A percentile compares a stretch with the other conserved stretches of the same genome.
These are phyloP conservation scores for Clostera curtula DNA, from an alignment of 2,888 invertebrate genomes.

Conservation along the genomic window DNA sequence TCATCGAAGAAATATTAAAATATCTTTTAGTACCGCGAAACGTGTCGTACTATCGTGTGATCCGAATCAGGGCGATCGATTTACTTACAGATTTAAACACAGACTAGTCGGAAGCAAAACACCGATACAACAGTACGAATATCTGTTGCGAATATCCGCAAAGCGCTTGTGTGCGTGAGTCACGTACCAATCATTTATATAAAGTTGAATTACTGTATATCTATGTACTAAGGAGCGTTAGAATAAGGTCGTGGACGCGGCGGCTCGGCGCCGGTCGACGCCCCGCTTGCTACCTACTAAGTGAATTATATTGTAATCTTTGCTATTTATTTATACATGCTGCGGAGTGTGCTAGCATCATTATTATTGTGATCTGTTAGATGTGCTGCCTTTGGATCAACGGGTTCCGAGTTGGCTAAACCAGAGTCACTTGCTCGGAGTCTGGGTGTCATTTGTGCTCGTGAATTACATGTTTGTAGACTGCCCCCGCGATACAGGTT, in stretches of 20 bases:
- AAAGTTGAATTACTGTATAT: slow-evolving; percentile 23
- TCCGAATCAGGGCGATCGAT: not conserved
- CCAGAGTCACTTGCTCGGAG: too few relatives aligned
- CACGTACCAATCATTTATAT: slow-evolving; percentile 15
- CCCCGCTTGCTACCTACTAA: slow-evolving; percentile 41
- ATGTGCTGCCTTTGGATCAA: too few relatives aligned
- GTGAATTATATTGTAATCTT: slow-evolving; percentile 39
- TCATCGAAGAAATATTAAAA: too few relatives aligned
- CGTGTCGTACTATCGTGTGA: too few relatives aligned
- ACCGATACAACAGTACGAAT: slow-evolving; percentile 11
- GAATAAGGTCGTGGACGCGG: slow-evolving; percentile 66
- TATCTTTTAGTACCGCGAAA: too few relatives aligned
- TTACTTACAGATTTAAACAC: slow-evolving; percentile 22
- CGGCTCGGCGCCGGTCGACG: slow-evolving; percentile 57
- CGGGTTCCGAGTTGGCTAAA: too few relatives aligned
- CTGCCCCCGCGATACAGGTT: too few relatives aligned
- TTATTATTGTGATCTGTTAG: too few relatives aligned
- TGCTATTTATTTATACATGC: slow-evolving; percentile 18
- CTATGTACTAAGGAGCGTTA: slow-evolving; percentile 29
- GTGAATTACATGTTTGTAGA: too few relatives aligned
- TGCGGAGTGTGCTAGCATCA: too few relatives aligned
- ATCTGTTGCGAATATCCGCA: slow-evolving; percentile 17
- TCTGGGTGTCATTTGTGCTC: too few relatives aligned
- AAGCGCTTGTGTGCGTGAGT: slow-evolving; percentile 19
- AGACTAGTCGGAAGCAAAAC: slow-evolving; percentile 19